phyloP scores from a whole-genome alignment of 2,113 vertebrate genomes.

The Canis aureus region DNA sequence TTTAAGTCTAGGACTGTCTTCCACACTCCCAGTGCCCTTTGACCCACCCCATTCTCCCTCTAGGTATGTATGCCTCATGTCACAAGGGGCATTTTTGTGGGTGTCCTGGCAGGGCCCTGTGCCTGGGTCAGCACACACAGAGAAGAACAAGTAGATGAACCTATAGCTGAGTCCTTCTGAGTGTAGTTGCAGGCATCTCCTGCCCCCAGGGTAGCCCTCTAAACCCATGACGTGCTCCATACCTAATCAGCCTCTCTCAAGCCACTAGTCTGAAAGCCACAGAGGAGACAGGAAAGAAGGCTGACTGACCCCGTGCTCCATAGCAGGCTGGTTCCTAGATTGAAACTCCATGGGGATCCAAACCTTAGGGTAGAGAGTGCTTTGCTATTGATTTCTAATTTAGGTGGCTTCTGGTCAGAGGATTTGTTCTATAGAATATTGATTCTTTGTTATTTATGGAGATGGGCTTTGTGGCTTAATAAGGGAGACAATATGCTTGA shows the following conservation, averaged over 20 bases:
- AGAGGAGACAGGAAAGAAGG: not conserved
- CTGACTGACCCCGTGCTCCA: not conserved
- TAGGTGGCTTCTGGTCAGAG: not conserved
- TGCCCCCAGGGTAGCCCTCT: not conserved
- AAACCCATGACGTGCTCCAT: not conserved
- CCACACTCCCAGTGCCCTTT: not conserved
- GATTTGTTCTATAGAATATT: not conserved
- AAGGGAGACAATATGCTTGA: not conserved
- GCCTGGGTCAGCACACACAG: not conserved
- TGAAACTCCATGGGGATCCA: not conserved
- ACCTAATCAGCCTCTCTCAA: not conserved
- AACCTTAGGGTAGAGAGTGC: not conserved
- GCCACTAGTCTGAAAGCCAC: not conserved
- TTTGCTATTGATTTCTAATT: not conserved
- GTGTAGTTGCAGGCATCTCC: not conserved
- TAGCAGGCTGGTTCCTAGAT: not conserved
- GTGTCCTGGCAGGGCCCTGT: not conserved
- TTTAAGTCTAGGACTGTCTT: not conserved
- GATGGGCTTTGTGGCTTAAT: not conserved
- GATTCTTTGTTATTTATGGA: not conserved
- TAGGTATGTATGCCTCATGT: not conserved
- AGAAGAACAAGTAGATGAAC: not conserved
- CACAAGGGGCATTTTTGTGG: not conserved
- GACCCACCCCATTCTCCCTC: not conserved
- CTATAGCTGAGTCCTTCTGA: not conserved